Percentiles rank a stretch among this genome's conserved stretches.
Evolutionary conservation across 2,888 invertebrate genomes (phyloP).

Genomic region (Iphiclides podalirius): DNA sequence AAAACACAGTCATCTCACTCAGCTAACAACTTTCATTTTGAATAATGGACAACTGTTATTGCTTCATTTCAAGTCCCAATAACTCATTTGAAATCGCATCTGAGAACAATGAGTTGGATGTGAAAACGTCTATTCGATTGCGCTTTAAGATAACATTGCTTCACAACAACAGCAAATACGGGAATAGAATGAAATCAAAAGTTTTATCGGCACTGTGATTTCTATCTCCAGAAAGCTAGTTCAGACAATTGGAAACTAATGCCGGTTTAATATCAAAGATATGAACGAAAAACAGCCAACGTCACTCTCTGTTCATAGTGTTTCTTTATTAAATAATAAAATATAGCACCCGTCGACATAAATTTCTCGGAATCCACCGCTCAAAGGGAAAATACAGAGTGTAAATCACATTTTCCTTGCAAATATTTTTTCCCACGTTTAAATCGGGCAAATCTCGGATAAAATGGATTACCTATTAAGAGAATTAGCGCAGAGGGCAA

Average conservation of each 20-base stretch:
- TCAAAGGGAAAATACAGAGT: conserved; percentile 4
- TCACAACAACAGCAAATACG: conserved; percentile 20
- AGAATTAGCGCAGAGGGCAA: conserved; percentile 32
- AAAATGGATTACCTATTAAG: conserved; percentile 32
- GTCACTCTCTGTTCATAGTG: conserved; percentile 30
- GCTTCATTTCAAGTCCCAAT: too few relatives aligned
- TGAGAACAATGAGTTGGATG: too few relatives aligned
- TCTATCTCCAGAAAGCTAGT: conserved; percentile 39
- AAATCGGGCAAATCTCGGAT: conserved; percentile 10
- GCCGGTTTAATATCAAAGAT: conserved; percentile 41
- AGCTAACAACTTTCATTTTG: too few relatives aligned
- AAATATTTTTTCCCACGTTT: conserved; percentile 24
- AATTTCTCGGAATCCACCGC: conserved; percentile 8
- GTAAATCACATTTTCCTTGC: conserved; percentile 6
- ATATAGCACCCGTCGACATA: conserved; percentile 9
- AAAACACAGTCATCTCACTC: too few relatives aligned
- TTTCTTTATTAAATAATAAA: conserved; percentile 35
- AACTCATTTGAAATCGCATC: too few relatives aligned
- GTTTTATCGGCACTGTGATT: conserved; percentile 42
- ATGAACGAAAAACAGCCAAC: conserved; percentile 36
- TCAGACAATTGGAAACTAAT: conserved; percentile 39
- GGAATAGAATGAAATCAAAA: conserved; percentile 41
- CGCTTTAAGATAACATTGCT: too few relatives aligned
- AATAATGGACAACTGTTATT: too few relatives aligned
- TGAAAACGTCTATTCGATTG: too few relatives aligned